Conservation (phyloP, 2,797 vertebrate species). For the Anolis apletophallus region DNA sequence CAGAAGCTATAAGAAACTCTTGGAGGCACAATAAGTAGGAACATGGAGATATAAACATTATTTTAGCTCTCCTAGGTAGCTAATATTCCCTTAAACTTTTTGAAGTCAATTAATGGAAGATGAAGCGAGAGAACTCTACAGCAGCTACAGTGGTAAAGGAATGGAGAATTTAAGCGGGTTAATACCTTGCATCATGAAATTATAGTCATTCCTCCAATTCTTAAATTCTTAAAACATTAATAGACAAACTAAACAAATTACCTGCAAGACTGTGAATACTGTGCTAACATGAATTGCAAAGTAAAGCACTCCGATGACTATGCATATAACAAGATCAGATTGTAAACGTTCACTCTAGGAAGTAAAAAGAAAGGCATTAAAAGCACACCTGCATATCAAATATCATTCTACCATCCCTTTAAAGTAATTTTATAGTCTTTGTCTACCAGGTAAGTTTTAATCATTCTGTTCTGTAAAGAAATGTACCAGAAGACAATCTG, state of each 20-base stretch:
- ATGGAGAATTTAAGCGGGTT: background rate
- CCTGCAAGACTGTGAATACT: constrained; percentile 97
- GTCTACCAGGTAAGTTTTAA: background rate
- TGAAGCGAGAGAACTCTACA: background rate
- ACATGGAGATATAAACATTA: background rate
- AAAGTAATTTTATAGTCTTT: background rate
- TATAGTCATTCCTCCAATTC: too few relatives aligned
- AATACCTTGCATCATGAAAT: background rate
- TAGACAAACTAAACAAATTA: constrained; percentile 67
- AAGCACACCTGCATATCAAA: background rate
- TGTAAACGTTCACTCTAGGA: constrained; percentile 94
- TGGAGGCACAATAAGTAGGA: background rate
- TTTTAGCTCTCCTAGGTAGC: too few relatives aligned
- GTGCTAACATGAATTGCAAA: constrained; percentile 99
- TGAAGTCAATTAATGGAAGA: too few relatives aligned
- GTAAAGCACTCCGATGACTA: constrained; percentile 95
- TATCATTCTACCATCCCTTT: background rate
- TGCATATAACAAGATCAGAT: constrained; percentile 95
- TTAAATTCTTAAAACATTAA: background rate
- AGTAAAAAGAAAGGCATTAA: constrained; percentile 49
- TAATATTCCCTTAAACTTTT: too few relatives aligned
- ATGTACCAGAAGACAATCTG: background rate
- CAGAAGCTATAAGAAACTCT: background rate
- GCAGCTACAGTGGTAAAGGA: background rate
- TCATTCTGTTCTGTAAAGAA: background rate